These are phyloP conservation scores for Phengaris alcon DNA, from an alignment of 2,888 invertebrate genomes.

Conservation along the genomic window DNA sequence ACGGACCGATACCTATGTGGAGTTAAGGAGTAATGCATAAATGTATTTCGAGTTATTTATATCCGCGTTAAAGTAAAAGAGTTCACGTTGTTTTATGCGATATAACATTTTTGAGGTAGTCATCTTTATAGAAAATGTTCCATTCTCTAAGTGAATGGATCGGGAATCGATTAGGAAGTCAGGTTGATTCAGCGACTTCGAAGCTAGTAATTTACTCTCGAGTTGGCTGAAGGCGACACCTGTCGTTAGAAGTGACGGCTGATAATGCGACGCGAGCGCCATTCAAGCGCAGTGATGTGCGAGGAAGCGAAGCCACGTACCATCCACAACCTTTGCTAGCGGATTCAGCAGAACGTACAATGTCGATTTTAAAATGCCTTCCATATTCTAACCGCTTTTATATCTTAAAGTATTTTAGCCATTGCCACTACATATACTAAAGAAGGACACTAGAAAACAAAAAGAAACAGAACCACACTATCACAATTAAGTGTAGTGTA, in stretches of 20 bases:
- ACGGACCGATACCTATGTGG: slow-evolving; percentile 48
- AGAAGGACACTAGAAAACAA: not conserved
- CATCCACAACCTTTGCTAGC: slow-evolving; percentile 43
- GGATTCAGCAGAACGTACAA: slow-evolving; percentile 33
- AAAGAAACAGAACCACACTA: not conserved
- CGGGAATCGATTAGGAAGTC: slow-evolving; percentile 72
- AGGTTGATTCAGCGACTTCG: slow-evolving; percentile 75
- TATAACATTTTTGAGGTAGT: slow-evolving; percentile 35
- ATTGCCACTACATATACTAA: not conserved
- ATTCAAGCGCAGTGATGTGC: slow-evolving; percentile 67
- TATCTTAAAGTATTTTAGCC: not conserved
- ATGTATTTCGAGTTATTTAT: slow-evolving; percentile 24
- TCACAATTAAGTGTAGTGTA: not conserved
- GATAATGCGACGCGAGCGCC: slow-evolving; percentile 74
- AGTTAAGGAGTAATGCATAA: slow-evolving; percentile 27
- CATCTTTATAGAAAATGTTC: slow-evolving; percentile 55
- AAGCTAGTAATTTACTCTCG: slow-evolving; percentile 77
- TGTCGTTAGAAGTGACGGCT: slow-evolving; percentile 75
- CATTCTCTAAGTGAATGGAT: slow-evolving; percentile 57
- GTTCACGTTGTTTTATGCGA: slow-evolving; percentile 9
- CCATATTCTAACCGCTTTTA: not conserved
- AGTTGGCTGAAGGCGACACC: slow-evolving; percentile 79
- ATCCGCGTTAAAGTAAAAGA: not conserved
- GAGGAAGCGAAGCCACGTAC: slow-evolving; percentile 51
- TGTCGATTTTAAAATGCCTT: slow-evolving; percentile 3